These are phyloP conservation scores for Tridacna crocea DNA, from an alignment of 2,888 invertebrate genomes.

Conservation along the genomic window DNA sequence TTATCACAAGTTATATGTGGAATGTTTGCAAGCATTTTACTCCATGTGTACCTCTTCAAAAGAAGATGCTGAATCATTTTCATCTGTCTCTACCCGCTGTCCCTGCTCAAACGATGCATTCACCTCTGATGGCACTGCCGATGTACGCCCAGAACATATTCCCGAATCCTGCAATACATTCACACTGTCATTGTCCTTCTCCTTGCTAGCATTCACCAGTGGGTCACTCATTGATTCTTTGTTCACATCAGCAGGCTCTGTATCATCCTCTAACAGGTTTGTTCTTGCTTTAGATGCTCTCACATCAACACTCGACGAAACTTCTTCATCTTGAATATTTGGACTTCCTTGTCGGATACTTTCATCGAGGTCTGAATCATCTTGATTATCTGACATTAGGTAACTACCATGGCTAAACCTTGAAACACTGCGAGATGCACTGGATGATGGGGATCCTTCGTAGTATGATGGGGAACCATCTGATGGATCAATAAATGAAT, in stretches of 20 bases:
- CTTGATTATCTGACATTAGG: conserved; percentile 40
- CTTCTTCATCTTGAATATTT: conserved; percentile 52
- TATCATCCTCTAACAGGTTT: conserved; percentile 47
- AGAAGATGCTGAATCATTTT: conserved; percentile 67
- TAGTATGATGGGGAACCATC: conserved; percentile 18
- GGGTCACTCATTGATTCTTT: conserved; percentile 1
- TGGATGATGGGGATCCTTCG: conserved; percentile 35
- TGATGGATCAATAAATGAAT: conserved; percentile 31
- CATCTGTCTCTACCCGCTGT: conserved; percentile 42
- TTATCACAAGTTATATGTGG: conserved; percentile 5
- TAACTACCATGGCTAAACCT: conserved; percentile 42
- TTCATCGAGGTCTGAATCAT: conserved; percentile 36
- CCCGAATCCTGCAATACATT: conserved; percentile 53
- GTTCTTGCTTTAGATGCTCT: conserved; percentile 45
- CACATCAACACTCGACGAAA: conserved; percentile 51
- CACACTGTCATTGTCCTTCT: conserved; percentile 10
- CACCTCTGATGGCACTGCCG: conserved; percentile 40
- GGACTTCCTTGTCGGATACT: neutral
- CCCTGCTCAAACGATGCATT: conserved; percentile 30
- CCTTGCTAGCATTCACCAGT: conserved; percentile 30
- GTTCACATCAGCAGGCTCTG: conserved; percentile 11
- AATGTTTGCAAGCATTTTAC: conserved; percentile 6
- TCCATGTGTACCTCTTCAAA: conserved; percentile 67
- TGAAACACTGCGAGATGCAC: conserved; percentile 44
- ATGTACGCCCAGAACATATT: conserved; percentile 63